Evolutionary conservation across 2,113 vertebrate genomes (phyloP).

Genomic region (Eptesicus fuscus): DNA sequence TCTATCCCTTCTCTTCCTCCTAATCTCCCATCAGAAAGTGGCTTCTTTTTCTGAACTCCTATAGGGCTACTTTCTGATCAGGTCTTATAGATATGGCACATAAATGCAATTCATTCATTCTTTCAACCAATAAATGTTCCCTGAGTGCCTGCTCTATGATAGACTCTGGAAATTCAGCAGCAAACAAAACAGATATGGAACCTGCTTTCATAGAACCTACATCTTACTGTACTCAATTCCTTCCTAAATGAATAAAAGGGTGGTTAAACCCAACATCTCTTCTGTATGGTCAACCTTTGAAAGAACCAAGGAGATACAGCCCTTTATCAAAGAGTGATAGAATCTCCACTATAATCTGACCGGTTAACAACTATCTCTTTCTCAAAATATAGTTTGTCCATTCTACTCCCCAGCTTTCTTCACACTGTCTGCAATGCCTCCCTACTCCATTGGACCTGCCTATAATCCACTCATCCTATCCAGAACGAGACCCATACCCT

Average conservation of each 20-base stretch:
- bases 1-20: background rate
- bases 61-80: background rate
- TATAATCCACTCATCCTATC: background rate
- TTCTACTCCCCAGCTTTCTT: background rate
- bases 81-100: background rate
- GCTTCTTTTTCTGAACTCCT: background rate
- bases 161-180: background rate
- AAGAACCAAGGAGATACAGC: background rate
- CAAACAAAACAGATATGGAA: background rate
- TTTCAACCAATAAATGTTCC: constrained; percentile 2
- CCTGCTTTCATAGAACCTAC: background rate
- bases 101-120: background rate
- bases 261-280: background rate
- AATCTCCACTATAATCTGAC: background rate
- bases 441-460: background rate
- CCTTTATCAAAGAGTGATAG: background rate
- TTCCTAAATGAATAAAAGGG: background rate
- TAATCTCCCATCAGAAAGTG: background rate
- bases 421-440: background rate
- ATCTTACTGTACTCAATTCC: background rate
- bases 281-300: background rate
- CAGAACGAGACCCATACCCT: background rate
- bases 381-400: background rate
- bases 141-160: background rate
- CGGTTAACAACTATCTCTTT: background rate